Evolutionary conservation across 2,888 invertebrate species (phyloP), one percentile per base, ranked within the genome.

Genomic region (Tetramorium bicarinatum): DNA sequence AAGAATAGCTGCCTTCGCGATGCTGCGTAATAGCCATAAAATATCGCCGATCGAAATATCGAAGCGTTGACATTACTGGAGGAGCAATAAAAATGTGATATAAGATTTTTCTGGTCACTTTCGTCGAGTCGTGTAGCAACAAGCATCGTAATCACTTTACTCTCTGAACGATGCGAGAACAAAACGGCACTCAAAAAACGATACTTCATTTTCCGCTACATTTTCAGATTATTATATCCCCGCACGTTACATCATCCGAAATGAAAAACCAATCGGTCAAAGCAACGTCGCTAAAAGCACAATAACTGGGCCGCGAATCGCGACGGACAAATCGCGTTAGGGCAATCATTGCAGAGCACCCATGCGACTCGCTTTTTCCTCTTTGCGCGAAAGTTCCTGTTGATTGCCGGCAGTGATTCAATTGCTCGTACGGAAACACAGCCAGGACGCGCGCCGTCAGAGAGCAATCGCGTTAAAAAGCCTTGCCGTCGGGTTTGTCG

Each of bases 341-440:
- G 29, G 67, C 66, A 81, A 61, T 82, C 82, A 69, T 56, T 49
- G 52, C 71, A 71, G 75, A 59, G 81, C 86, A 71, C 56, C 64
- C 62, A 66, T 64, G 85, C 67, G 74, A 77, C 62, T 69, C 61
- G 64, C 66, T 77, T 79, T 75, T 83, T 81, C 62, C 52, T 44
- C 79, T 82, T 72, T 76, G 54, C 71, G 72, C 69, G 75, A 85
- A 85, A 88, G 82, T 83, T 85, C 64, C 76, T 69, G 71, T 85
- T 85, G 88, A 88, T 89, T 87, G 87, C 79, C 59, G 74, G 67
- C 66, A 71, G 79, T 85, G 84, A 88, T 88, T 88, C 87, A 82
- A 88, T 88, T 84, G 82, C 83, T 54, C 67, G 76, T 84, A 77
- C 82, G 71, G 75, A 84, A 85, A 83, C 76, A 79, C 82, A 82